phyloP scores from a whole-genome alignment of 2,113 vertebrate species.

The Varanus salvator region DNA sequence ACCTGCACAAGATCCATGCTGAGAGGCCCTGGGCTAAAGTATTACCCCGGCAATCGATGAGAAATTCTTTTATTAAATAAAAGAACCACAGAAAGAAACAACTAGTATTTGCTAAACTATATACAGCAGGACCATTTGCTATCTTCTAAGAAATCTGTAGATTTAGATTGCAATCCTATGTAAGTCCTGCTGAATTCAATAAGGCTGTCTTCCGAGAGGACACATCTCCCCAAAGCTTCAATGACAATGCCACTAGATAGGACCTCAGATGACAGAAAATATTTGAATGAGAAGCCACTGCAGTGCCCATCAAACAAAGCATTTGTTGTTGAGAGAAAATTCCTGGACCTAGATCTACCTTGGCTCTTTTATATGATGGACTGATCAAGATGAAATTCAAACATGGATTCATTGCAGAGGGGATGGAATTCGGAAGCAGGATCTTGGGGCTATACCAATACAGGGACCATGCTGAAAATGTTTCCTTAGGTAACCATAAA shows the following conservation, averaged over 20 bases:
- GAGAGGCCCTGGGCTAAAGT: not conserved
- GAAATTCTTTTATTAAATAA: not conserved
- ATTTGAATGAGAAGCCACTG: not conserved
- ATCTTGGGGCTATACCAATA: not conserved
- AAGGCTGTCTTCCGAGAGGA: not conserved
- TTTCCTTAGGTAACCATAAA: not conserved
- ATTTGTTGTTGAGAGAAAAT: not conserved
- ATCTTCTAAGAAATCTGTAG: not conserved
- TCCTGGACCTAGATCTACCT: not conserved
- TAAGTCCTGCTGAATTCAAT: not conserved
- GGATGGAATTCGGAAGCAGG: not conserved
- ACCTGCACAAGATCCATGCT: no score
- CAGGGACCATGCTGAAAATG: not conserved
- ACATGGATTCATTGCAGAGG: not conserved
- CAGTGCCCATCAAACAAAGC: not conserved
- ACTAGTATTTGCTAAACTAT: not conserved
- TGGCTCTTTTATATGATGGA: not conserved
- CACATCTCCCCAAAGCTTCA: not conserved
- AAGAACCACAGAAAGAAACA: not conserved
- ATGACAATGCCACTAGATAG: not conserved
- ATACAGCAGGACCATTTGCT: not conserved
- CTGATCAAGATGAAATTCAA: not conserved
- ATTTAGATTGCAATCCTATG: not conserved
- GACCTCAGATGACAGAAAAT: not conserved
- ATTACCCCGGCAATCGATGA: not conserved